These are phyloP conservation scores for Fistularia tabacaria DNA, from an alignment of 2,797 vertebrate species.

Conservation along the genomic window DNA sequence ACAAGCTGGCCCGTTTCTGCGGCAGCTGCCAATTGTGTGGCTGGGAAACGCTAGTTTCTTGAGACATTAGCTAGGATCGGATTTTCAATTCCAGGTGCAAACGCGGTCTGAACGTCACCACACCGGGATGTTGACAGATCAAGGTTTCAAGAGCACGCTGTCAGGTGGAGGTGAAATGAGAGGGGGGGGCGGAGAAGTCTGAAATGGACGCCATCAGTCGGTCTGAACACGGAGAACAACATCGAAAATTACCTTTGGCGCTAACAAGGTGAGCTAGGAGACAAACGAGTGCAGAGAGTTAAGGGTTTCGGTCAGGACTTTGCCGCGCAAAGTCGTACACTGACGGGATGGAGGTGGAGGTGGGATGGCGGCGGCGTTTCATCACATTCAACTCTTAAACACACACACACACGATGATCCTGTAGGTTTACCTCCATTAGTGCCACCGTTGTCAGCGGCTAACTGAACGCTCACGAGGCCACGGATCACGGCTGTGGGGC, in stretches of 20 bases:
- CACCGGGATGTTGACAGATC: slow-evolving; percentile 7
- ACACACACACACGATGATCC: not conserved
- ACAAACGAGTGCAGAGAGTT: slow-evolving; percentile 50
- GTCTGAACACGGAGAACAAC: slow-evolving; percentile 16
- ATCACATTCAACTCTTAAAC: not conserved
- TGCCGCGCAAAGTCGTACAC: not conserved
- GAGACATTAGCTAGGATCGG: too few relatives aligned
- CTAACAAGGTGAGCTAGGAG: slow-evolving; percentile 63
- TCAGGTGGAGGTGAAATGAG: too few relatives aligned
- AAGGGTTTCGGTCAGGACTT: too few relatives aligned
- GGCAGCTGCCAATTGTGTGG: too few relatives aligned
- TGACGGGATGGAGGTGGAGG: slow-evolving; percentile 5
- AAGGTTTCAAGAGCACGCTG: too few relatives aligned
- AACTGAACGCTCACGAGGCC: slow-evolving; percentile 25
- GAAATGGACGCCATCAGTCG: slow-evolving; percentile 1
- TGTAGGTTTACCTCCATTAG: slow-evolving; percentile 35
- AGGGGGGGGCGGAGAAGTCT: too few relatives aligned
- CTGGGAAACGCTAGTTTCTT: too few relatives aligned
- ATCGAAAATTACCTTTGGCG: slow-evolving; percentile 64
- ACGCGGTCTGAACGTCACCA: slow-evolving; percentile 10
- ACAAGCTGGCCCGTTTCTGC: too few relatives aligned
- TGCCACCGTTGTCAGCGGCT: slow-evolving; percentile 13
- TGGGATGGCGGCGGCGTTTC: not conserved
- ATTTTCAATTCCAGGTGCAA: not conserved
- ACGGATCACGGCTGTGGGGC: not conserved